Base-by-base conservation (phyloP, 2,888 invertebrate species). In the Acleris sparsana region DNA sequence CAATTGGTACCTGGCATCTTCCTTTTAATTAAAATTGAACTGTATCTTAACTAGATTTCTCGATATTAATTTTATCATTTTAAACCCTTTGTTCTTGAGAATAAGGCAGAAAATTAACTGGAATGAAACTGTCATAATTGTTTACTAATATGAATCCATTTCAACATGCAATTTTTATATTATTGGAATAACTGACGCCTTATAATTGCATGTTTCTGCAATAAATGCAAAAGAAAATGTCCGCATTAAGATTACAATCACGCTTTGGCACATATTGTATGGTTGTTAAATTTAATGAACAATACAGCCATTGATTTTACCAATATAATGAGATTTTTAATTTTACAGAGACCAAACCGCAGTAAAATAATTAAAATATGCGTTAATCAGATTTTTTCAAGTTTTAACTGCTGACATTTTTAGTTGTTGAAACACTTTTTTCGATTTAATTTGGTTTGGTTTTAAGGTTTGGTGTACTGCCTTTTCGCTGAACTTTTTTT, bases 221-320 rank as follows among this genome's bases (percentile, higher is more conserved):
- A 44, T 61, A 56, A 33, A 65, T 56, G 9, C 46, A 61, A 65
- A 39, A 61, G 52, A 56, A 49, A 65, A 61, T 25, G 43, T 55
- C 20, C 20, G 56, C 33, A 46, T 61, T 61, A 61, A 56, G 33
- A 55, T 65, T 48, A 49, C 18, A 48, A 60, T 48, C 53, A n/a
- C 13, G 58, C 46, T 44, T 25, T 51, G 9, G 49, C 5, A 44
- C 43, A 25, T 44, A 49, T 58, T 59, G 49, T 22, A 44, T 33
- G 29, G 57, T 46, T 52, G 25, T 58, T 58, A 29, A 39, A 53
- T 25, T 58, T 58, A 63, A 63, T 63, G 25, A 56, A 17, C 9
- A 33, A 29, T 25, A 17, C 53, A 33, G 6, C 18, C 20, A 20
- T 13, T 7, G 25, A 17, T 17, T 29, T 46, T 46, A 29, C 16